A percentile compares a stretch with the other conserved stretches of the same genome.
These are phyloP conservation scores for Creontiades dilutus DNA, from an alignment of 2,888 invertebrate species.

Conservation along the genomic window DNA sequence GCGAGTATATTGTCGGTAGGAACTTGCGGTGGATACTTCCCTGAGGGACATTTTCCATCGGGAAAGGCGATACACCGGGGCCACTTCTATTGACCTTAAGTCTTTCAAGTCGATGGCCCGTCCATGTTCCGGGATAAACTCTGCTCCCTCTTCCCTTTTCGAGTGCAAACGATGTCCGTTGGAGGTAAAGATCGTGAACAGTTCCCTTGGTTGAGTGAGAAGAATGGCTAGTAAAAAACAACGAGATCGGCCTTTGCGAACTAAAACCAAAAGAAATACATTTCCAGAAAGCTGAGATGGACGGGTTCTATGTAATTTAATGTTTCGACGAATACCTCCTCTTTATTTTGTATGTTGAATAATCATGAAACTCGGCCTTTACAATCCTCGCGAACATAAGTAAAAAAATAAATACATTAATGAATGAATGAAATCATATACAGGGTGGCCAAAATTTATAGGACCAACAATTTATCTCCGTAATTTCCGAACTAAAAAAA, in stretches of 20 bases:
- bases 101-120: neutral
- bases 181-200: neutral
- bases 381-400: no score
- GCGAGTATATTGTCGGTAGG: constrained; percentile 33
- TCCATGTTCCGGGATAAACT: neutral
- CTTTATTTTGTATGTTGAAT: no score
- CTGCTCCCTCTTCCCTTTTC: neutral
- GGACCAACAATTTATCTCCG: no score
- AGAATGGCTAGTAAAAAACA: neutral
- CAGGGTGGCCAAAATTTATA: no score
- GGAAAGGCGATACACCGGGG: neutral
- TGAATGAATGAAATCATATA: no score
- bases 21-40: neutral
- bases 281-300: constrained; percentile 5
- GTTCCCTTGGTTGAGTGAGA: no score
- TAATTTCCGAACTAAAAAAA: no score
- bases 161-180: neutral
- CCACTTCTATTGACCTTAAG: constrained; percentile 24
- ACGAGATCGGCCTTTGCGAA: neutral
- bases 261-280: constrained; percentile 43
- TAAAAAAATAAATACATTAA: no score
- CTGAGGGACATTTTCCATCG: constrained; percentile 8
- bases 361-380: no score
- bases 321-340: no score
- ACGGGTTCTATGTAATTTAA: no score